phyloP scores from a whole-genome alignment of 1,140 invertebrate genomes.

The Stegodyphus dumicola region DNA sequence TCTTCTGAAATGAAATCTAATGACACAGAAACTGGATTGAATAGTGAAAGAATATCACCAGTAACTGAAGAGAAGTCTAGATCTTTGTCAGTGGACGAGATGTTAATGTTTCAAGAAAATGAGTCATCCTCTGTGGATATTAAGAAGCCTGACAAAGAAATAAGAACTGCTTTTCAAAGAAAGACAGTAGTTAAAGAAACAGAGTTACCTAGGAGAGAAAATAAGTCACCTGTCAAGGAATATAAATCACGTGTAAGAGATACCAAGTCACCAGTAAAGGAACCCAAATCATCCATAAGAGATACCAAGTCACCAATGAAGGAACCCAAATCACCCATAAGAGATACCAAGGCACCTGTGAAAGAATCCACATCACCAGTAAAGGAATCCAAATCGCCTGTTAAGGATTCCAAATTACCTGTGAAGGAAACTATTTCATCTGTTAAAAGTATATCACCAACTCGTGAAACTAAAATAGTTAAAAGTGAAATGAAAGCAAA shows the following conservation, averaged over 20 bases:
- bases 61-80: too few species aligned
- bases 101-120: too few species aligned
- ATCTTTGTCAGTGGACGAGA: too few species aligned
- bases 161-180: too few species aligned
- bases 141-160: too few species aligned
- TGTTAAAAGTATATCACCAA: neutral
- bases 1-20: too few species aligned
- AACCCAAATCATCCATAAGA: neutral
- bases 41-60: too few species aligned
- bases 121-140: too few species aligned
- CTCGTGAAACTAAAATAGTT: too few species aligned
- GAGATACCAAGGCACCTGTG: slow-evolving; percentile 5
- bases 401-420: neutral
- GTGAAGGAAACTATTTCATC: neutral
- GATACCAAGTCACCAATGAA: slow-evolving; percentile 1
- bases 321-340: neutral
- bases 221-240: neutral
- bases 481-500: too few species aligned
- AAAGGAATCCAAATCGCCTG: neutral
- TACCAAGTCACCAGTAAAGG: slow-evolving; percentile 2
- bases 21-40: too few species aligned
- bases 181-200: too few species aligned
- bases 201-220: slow-evolving; percentile 4
- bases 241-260: neutral
- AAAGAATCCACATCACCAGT: neutral